phyloP scores from a whole-genome alignment of 2,113 vertebrate species.

The Marmota flaviventris region DNA sequence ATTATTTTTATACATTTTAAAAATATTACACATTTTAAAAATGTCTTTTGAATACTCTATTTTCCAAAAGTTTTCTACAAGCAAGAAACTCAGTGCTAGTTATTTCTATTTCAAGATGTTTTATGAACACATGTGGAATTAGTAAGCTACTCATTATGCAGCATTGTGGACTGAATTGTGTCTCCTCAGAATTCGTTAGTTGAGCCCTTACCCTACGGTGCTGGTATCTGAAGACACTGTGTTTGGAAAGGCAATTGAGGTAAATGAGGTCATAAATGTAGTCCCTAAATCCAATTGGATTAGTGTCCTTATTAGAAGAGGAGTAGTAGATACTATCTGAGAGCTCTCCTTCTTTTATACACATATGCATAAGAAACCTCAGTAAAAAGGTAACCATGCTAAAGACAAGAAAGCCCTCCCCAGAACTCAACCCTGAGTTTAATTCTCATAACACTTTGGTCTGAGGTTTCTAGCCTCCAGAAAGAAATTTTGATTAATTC shows the following conservation, averaged over 20 bases:
- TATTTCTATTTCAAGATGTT: not conserved
- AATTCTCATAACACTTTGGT: fast-evolving
- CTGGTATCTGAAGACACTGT: not conserved
- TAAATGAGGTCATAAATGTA: not conserved
- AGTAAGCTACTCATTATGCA: not conserved
- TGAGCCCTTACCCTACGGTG: not conserved
- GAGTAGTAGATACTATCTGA: not conserved
- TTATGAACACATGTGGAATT: not conserved
- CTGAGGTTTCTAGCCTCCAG: not conserved
- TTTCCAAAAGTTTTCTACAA: not conserved
- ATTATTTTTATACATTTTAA: not conserved
- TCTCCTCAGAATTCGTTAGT: not conserved
- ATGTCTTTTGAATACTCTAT: not conserved
- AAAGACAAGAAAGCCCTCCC: not conserved
- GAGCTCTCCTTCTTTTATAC: not conserved
- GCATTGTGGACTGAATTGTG: not conserved
- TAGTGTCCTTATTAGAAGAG: not conserved
- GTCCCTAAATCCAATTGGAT: too few relatives aligned
- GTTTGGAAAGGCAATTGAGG: not conserved
- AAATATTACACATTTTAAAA: not conserved
- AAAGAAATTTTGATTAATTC: not conserved
- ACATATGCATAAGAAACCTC: not conserved
- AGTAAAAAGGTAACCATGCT: not conserved
- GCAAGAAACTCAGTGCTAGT: not conserved
- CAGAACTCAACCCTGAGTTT: not conserved